Conservation (phyloP, 2,113 vertebrate genomes). For the Ivindomyrus marchei region DNA sequence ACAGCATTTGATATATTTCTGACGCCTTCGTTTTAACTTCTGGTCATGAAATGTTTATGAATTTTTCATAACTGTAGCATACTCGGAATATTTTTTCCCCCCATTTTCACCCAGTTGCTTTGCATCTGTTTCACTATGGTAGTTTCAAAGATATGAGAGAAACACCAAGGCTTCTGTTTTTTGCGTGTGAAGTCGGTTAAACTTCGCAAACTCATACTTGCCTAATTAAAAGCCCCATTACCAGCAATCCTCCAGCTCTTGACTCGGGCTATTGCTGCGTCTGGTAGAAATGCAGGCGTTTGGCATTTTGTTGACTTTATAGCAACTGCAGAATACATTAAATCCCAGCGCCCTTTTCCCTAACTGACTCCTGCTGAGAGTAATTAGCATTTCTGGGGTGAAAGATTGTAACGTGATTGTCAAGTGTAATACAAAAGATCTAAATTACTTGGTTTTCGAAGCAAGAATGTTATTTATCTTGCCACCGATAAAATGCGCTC, state of each 20-base stretch:
- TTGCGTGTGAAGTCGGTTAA: conserved; percentile 27
- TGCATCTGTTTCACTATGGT: conserved; percentile 5
- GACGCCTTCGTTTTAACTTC: neutral
- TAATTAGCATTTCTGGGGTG: conserved; percentile 47
- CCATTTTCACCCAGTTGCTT: neutral
- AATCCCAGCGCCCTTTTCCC: conserved; percentile 38
- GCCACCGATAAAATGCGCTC: neutral
- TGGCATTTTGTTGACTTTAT: conserved; percentile 42
- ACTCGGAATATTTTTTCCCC: neutral
- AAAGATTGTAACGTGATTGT: conserved; percentile 39
- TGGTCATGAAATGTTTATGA: conserved; percentile 4
- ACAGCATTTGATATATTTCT: neutral
- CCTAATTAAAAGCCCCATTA: conserved; percentile 43
- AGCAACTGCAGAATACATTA: conserved; percentile 44
- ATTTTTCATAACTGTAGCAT: conserved; percentile 5
- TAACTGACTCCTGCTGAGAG: conserved; percentile 45
- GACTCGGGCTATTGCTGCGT: conserved; percentile 35
- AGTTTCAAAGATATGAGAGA: conserved; percentile 32
- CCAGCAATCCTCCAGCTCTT: conserved; percentile 37
- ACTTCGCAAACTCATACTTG: conserved; percentile 41
- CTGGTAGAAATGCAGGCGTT: conserved; percentile 26
- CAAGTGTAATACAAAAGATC: conserved; percentile 20
- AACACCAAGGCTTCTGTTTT: conserved; percentile 25
- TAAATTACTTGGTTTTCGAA: conserved; percentile 22
- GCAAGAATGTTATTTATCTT: conserved; percentile 15